These are phyloP conservation scores for Microcebus griseorufus DNA, from an alignment of 2,113 vertebrate species.

Conservation along the genomic window DNA sequence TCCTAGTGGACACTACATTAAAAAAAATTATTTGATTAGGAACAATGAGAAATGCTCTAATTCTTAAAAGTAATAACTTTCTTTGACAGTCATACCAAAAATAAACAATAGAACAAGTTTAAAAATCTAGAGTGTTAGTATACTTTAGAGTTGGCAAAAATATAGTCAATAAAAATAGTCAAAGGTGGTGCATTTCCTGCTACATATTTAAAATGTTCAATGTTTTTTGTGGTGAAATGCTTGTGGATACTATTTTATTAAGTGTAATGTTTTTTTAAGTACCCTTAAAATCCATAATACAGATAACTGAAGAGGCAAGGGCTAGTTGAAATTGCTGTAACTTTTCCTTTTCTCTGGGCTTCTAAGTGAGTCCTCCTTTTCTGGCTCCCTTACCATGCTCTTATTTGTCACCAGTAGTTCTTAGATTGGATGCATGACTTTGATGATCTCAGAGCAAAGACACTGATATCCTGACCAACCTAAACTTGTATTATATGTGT, in stretches of 20 bases:
- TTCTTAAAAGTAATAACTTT: conserved; percentile 10
- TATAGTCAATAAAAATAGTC: neutral
- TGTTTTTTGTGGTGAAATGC: neutral
- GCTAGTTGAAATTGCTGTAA: fast-evolving
- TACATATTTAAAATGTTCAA: neutral
- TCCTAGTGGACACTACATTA: neutral
- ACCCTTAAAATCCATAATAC: neutral
- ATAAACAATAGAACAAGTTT: neutral
- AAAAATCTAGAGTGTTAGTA: neutral
- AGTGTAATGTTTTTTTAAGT: neutral
- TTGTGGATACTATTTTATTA: neutral
- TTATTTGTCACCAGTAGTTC: neutral
- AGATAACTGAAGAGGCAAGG: neutral
- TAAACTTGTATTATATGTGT: fast-evolving
- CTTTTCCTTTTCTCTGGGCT: neutral
- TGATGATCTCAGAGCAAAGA: neutral
- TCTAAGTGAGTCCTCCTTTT: neutral
- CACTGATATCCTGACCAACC: neutral
- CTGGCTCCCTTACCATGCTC: neutral
- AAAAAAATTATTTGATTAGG: neutral
- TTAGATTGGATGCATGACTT: neutral
- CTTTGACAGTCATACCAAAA: neutral
- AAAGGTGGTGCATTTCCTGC: neutral
- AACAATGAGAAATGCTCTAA: neutral
- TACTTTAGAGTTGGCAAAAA: neutral